A percentile compares a stretch with the other conserved stretches of the same genome.
Evolutionary conservation across 2,797 vertebrate species (phyloP).

Genomic region (Xenopus petersii): DNA sequence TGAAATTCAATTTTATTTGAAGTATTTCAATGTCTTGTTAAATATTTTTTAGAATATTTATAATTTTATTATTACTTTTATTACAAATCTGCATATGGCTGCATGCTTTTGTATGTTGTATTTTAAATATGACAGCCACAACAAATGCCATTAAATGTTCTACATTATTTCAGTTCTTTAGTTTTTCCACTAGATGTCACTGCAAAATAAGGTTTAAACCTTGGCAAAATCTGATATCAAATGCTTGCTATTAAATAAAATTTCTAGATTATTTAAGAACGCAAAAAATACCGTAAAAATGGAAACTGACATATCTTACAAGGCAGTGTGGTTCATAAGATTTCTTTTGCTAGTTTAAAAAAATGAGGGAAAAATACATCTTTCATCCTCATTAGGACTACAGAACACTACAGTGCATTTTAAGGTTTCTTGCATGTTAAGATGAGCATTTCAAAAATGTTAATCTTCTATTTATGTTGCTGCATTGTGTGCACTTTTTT

Average conservation of each 20-base stretch:
- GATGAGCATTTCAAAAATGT: constrained; percentile 29
- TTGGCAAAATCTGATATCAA: neutral
- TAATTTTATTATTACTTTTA: no score
- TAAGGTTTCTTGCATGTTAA: constrained; percentile 8
- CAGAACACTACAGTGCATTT: neutral
- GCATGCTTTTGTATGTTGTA: no score
- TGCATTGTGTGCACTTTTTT: constrained; percentile 25
- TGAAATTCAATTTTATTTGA: no score
- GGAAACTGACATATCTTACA: constrained; percentile 25
- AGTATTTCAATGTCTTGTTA: no score
- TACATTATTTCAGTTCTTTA: no score
- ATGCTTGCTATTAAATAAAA: neutral
- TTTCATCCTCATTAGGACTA: neutral
- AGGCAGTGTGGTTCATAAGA: neutral
- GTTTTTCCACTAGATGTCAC: constrained; percentile 25
- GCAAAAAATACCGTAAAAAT: neutral
- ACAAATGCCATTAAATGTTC: no score
- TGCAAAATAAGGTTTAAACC: constrained; percentile 11
- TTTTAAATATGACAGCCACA: no score
- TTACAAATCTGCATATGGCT: no score
- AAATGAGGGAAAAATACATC: neutral
- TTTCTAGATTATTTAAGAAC: constrained; percentile 11
- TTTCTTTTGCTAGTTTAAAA: neutral
- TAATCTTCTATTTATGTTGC: constrained; percentile 24
- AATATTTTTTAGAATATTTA: no score